Evolutionary conservation across 2,888 invertebrate genomes (phyloP).

Genomic region (Platycheirus albimanus): DNA sequence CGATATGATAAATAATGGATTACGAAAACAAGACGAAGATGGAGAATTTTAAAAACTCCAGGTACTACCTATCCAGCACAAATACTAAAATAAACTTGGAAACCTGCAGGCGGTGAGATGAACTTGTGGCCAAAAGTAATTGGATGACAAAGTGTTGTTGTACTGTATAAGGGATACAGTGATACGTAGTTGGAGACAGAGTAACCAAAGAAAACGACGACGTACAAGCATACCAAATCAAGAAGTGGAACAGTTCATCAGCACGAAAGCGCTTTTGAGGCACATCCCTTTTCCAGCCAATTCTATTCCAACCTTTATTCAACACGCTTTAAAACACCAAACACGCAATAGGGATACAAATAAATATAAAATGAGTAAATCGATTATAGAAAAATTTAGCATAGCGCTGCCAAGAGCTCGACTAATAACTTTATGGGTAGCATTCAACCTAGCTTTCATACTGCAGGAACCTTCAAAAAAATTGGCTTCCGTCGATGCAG

Average conservation of each 20-base stretch:
- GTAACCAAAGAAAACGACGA: constrained; percentile 56
- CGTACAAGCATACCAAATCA: constrained; percentile 47
- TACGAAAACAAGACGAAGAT: constrained; percentile 46
- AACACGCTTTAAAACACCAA: constrained; percentile 51
- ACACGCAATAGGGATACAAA: constrained; percentile 56
- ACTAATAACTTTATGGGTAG: constrained; percentile 82
- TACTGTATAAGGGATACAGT: constrained; percentile 69
- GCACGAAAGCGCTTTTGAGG: constrained; percentile 47
- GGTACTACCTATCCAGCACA: constrained; percentile 49
- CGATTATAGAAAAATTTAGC: constrained; percentile 80
- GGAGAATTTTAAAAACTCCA: constrained; percentile 63
- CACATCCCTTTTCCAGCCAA: constrained; percentile 49
- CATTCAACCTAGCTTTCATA: constrained; percentile 82
- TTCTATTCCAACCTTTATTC: constrained; percentile 48
- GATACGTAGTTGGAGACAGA: constrained; percentile 71
- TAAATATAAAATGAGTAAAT: constrained; percentile 79
- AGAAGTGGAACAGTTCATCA: constrained; percentile 58
- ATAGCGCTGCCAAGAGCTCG: constrained; percentile 80
- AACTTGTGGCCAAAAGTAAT: constrained; percentile 75
- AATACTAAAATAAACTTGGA: constrained; percentile 71
- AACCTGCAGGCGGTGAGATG: constrained; percentile 78
- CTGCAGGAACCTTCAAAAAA: constrained; percentile 81
- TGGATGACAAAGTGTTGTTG: constrained; percentile 77
- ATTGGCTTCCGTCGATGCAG: constrained; percentile 82
- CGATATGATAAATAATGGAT: constrained; percentile 67